These are phyloP conservation scores for Medauroidea extradentata DNA, from an alignment of 1,140 invertebrate genomes.

Conservation along the genomic window DNA sequence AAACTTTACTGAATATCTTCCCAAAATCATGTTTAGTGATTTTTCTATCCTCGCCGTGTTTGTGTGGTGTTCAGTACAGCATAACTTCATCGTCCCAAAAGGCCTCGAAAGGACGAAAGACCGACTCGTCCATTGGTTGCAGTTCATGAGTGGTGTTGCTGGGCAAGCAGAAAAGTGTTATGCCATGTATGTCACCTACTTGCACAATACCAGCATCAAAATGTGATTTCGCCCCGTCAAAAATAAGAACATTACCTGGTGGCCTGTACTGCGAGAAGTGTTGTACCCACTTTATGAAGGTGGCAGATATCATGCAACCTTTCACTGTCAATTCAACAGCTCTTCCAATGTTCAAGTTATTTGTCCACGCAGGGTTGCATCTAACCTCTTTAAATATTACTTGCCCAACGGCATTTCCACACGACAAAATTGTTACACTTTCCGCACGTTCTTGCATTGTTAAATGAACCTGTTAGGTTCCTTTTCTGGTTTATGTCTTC, in stretches of 20 bases:
- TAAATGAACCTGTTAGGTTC: constrained; percentile 37
- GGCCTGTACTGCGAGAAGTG: constrained; percentile 35
- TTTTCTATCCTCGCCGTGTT: constrained; percentile 14
- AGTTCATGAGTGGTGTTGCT: constrained; percentile 41
- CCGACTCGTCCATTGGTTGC: constrained; percentile 39
- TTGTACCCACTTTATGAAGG: constrained; percentile 35
- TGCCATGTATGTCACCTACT: constrained; percentile 31
- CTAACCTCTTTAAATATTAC: constrained; percentile 16
- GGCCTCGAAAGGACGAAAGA: constrained; percentile 35
- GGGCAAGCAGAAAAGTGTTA: constrained; percentile 37
- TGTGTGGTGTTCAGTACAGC: constrained; percentile 10
- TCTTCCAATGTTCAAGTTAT: constrained; percentile 35
- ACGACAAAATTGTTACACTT: constrained; percentile 41
- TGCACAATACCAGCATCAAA: constrained; percentile 31
- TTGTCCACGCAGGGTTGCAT: constrained; percentile 24
- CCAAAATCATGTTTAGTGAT: constrained; percentile 33
- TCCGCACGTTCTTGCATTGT: constrained; percentile 38
- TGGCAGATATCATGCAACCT: constrained; percentile 37
- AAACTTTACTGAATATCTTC: constrained; percentile 32
- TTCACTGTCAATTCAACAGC: constrained; percentile 34
- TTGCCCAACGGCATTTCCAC: constrained; percentile 37
- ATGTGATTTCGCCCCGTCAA: constrained; percentile 39
- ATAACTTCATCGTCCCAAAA: constrained; percentile 39
- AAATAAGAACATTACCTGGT: constrained; percentile 35
- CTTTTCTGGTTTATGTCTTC: constrained; percentile 36